Evolutionary conservation across 1,140 invertebrate species (phyloP).

Genomic region (Drosophila subobscura): DNA sequence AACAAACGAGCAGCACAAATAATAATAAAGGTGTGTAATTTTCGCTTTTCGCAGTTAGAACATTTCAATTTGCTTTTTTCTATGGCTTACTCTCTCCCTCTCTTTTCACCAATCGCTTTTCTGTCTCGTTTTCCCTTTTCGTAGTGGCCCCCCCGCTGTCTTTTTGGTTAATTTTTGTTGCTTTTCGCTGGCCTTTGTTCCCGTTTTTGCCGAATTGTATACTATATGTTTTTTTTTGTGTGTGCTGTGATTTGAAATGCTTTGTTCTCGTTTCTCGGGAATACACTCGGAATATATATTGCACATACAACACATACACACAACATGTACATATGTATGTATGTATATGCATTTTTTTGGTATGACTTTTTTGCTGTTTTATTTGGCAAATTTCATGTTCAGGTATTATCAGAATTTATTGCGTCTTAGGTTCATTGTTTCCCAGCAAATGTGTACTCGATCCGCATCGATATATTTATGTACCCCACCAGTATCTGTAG

Average conservation of each 20-base stretch:
- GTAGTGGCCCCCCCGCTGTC: neutral
- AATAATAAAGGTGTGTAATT: too few relatives aligned
- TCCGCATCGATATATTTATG: constrained; percentile 8
- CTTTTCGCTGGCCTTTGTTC: constrained; percentile 60
- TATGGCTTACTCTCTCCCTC: constrained; percentile 5
- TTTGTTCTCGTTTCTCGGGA: constrained; percentile 61
- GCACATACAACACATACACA: neutral
- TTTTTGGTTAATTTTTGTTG: constrained; percentile 3
- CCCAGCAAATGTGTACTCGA: constrained; percentile 25
- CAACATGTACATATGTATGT: constrained; percentile 27
- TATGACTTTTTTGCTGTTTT: constrained; percentile 14
- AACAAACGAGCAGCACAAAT: too few relatives aligned
- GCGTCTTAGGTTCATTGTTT: constrained; percentile 78
- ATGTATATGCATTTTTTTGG: constrained; percentile 36
- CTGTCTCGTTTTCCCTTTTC: constrained; percentile 7
- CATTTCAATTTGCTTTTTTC: neutral
- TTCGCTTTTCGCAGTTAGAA: too few relatives aligned
- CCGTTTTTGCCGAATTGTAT: constrained; percentile 11
- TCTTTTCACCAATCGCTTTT: constrained; percentile 28
- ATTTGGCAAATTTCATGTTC: constrained; percentile 55
- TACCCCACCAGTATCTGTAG: constrained; percentile 14
- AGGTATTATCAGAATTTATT: constrained; percentile 74
- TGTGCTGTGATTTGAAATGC: constrained; percentile 67
- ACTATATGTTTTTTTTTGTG: constrained; percentile 16
- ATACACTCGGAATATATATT: constrained; percentile 17